Conservation (phyloP, 2,888 invertebrate species). For the Hemicrepidius hirtus region DNA sequence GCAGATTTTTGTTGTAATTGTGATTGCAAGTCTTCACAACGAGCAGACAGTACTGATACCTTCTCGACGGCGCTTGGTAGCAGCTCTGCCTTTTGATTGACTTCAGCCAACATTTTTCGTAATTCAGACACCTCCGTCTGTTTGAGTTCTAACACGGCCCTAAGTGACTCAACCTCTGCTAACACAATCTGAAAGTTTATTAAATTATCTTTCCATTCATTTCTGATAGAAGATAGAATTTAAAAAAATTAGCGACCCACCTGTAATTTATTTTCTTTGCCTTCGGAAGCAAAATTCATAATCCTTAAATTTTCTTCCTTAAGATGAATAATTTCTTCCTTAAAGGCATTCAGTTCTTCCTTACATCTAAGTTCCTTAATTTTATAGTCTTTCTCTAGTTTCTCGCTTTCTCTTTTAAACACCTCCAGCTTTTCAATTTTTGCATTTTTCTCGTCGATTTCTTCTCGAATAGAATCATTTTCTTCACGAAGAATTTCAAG, state of each 20-base stretch:
- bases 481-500: conserved; percentile 70
- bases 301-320: conserved; percentile 67
- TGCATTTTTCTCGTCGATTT: conserved; percentile 68
- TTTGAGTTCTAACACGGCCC: conserved; percentile 91
- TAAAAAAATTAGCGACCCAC: no score
- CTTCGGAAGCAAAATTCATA: conserved; percentile 63
- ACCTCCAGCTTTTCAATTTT: conserved; percentile 60
- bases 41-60: conserved; percentile 85
- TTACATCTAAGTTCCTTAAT: conserved; percentile 64
- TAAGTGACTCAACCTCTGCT: conserved; percentile 85
- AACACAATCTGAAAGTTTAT: conserved; percentile 30
- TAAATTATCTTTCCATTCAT: no score
- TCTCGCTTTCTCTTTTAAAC: conserved; percentile 62
- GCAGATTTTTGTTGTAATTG: conserved; percentile 82
- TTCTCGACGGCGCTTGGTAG: conserved; percentile 83
- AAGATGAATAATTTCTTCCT: conserved; percentile 64
- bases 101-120: conserved; percentile 81
- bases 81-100: conserved; percentile 83
- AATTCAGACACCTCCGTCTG: conserved; percentile 89
- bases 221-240: no score
- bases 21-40: conserved; percentile 89
- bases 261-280: conserved; percentile 67
- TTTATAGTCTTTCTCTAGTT: conserved; percentile 66
- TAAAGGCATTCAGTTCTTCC: conserved; percentile 58
- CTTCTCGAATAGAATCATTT: conserved; percentile 69